Conservation (phyloP, 2,113 vertebrate species). For the Dasyurus viverrinus region DNA sequence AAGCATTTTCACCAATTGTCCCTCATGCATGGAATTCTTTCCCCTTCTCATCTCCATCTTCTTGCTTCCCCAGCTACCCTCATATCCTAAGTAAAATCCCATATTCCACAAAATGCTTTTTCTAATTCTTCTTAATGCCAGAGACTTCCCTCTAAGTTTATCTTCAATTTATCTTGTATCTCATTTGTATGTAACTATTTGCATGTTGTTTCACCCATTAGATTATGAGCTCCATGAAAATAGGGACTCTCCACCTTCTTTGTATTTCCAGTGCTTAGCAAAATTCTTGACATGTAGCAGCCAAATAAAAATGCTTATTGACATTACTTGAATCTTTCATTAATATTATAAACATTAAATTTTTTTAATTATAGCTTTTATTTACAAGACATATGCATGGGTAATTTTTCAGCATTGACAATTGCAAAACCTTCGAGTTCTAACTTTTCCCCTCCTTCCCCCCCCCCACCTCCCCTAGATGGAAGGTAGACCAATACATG, state of each 20-base stretch:
- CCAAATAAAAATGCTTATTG: neutral
- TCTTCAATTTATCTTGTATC: neutral
- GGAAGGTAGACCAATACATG: too few relatives aligned
- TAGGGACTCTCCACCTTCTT: neutral
- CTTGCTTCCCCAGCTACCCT: neutral
- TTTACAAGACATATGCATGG: too few relatives aligned
- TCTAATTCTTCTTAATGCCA: neutral
- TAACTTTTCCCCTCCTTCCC: too few relatives aligned
- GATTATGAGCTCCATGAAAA: neutral
- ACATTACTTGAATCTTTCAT: neutral
- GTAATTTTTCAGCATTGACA: too few relatives aligned
- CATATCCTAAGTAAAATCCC: neutral
- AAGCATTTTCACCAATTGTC: neutral
- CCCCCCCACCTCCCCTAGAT: too few relatives aligned
- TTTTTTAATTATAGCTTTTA: too few relatives aligned
- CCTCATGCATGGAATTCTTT: neutral
- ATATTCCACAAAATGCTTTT: neutral
- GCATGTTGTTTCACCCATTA: neutral
- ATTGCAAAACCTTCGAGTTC: too few relatives aligned
- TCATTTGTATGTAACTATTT: neutral
- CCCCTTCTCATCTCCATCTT: neutral
- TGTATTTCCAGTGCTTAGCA: neutral
- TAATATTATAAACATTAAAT: neutral
- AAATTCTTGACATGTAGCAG: neutral
- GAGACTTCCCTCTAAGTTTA: neutral